These are phyloP conservation scores for Haliaeetus leucogaster DNA, from an alignment of 2,113 vertebrate species.

Conservation along the genomic window DNA sequence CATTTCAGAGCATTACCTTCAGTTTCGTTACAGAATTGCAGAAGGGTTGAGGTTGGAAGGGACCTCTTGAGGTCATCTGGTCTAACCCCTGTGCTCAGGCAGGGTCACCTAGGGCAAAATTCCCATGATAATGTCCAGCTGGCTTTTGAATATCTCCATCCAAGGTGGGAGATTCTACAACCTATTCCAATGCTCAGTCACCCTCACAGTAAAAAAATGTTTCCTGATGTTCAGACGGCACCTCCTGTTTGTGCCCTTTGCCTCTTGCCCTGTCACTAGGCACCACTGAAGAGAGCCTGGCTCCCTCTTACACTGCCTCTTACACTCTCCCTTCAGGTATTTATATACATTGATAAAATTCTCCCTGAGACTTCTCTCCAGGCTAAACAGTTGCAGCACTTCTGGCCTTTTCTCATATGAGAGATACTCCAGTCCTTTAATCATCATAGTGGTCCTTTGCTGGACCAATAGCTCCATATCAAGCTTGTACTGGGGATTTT, in stretches of 20 bases:
- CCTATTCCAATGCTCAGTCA: not conserved
- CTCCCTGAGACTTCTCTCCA: not conserved
- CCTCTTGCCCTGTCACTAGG: not conserved
- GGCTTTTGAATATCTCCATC: not conserved
- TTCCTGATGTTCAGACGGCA: not conserved
- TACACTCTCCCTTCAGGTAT: not conserved
- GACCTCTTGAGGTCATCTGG: not conserved
- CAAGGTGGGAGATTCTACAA: not conserved
- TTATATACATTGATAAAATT: not conserved
- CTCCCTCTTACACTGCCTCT: not conserved
- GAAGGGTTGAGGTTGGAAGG: not conserved
- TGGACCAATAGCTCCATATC: not conserved
- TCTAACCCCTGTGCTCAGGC: not conserved
- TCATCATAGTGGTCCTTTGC: not conserved
- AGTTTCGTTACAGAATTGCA: not conserved
- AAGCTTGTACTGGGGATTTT: not conserved
- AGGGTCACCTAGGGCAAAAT: not conserved
- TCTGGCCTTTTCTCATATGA: not conserved
- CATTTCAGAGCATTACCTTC: not conserved
- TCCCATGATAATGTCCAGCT: not conserved
- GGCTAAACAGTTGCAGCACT: not conserved
- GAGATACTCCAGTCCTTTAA: not conserved
- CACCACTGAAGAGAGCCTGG: not conserved
- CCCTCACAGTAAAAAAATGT: not conserved
- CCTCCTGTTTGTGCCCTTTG: not conserved